Percentiles rank a stretch among this genome's conserved stretches.
Evolutionary conservation across 2,113 vertebrate species (phyloP).

Genomic region (Garra rufa): DNA sequence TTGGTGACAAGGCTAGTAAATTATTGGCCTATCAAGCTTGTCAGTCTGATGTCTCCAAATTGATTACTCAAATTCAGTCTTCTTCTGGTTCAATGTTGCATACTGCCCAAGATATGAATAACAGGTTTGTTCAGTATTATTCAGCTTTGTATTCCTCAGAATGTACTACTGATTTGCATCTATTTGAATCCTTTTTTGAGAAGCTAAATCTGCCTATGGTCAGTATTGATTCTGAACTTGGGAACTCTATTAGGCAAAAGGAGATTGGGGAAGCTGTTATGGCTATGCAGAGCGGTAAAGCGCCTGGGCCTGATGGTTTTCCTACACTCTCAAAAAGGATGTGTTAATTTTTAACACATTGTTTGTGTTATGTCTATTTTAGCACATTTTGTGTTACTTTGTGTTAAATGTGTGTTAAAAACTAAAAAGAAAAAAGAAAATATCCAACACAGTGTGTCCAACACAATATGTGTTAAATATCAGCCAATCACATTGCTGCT

Average conservation of each 20-base stretch:
- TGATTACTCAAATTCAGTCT: background rate
- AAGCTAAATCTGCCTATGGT: background rate
- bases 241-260: background rate
- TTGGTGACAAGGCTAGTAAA: background rate
- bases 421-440: too few relatives aligned
- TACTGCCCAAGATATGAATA: background rate
- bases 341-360: too few relatives aligned
- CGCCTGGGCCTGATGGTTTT: background rate
- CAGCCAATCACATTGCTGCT: too few relatives aligned
- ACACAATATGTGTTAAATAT: too few relatives aligned
- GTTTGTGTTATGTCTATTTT: too few relatives aligned
- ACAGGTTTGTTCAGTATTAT: background rate
- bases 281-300: background rate
- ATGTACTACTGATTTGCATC: background rate
- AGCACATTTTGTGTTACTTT: too few relatives aligned
- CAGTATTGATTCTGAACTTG: background rate
- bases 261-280: background rate
- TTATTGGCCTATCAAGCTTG: background rate
- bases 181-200: background rate
- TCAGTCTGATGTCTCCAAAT: background rate
- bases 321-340: too few relatives aligned
- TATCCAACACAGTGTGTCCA: too few relatives aligned
- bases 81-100: background rate
- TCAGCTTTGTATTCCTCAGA: background rate
- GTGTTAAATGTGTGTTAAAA: too few relatives aligned